phyloP scores from a whole-genome alignment of 2,797 vertebrate species.

The Gallinago solitaria region DNA sequence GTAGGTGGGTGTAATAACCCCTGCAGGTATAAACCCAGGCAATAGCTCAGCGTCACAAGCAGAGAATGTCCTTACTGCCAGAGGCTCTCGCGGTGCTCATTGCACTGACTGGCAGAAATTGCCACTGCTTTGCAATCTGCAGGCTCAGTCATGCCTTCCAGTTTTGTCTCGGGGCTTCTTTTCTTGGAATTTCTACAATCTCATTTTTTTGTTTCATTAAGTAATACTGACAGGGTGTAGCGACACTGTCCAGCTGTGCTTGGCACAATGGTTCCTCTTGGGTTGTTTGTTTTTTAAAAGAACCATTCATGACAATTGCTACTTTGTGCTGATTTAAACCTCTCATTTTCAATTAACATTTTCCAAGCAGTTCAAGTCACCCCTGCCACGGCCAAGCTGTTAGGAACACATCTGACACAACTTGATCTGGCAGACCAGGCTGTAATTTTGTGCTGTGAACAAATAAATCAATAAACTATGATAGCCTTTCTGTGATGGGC shows the following conservation, averaged over 20 bases:
- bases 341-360: slow-evolving; percentile 44
- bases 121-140: neutral
- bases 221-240: neutral
- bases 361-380: neutral
- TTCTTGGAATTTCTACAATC: neutral
- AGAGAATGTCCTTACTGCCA: neutral
- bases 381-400: neutral
- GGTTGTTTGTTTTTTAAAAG: neutral
- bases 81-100: neutral
- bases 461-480: neutral
- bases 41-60: neutral
- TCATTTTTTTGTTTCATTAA: slow-evolving; percentile 18
- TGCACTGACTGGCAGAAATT: neutral
- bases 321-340: slow-evolving; percentile 16
- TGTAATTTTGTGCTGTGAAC: neutral
- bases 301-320: neutral
- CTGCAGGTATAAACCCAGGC: neutral
- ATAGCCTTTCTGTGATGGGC: neutral
- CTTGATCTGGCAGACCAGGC: neutral
- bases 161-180: neutral
- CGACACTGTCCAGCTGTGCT: neutral
- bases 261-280: neutral
- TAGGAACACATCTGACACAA: neutral
- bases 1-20: neutral
- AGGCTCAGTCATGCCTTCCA: neutral